These are phyloP conservation scores for Noctua pronuba DNA, from an alignment of 2,888 invertebrate species.

Conservation along the genomic window DNA sequence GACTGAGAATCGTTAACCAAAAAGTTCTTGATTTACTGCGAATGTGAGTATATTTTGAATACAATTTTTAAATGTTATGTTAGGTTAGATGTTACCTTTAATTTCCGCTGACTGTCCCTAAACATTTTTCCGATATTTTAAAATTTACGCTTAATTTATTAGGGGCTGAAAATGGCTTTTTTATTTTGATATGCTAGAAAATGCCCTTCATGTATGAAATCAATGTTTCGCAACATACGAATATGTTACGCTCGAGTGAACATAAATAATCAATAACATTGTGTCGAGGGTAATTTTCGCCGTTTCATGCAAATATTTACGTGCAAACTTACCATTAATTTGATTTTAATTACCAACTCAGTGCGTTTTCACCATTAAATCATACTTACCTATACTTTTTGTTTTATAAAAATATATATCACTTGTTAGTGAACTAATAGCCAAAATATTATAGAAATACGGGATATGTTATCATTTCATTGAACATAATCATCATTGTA, in stretches of 20 bases:
- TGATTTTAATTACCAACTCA: slow-evolving; percentile 31
- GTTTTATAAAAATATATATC: slow-evolving; percentile 32
- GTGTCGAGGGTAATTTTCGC: slow-evolving; percentile 63
- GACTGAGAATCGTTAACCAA: slow-evolving; percentile 56
- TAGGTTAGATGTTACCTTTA: slow-evolving; percentile 88
- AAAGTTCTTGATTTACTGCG: slow-evolving; percentile 66
- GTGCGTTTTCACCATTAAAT: slow-evolving; percentile 43
- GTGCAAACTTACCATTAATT: slow-evolving; percentile 47
- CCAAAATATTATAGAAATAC: slow-evolving; percentile 2
- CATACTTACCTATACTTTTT: slow-evolving; percentile 29
- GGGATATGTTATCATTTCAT: slow-evolving; percentile 23
- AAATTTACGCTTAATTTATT: slow-evolving; percentile 82
- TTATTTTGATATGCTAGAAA: slow-evolving; percentile 75
- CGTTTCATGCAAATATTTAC: slow-evolving; percentile 64
- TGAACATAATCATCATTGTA: slow-evolving; percentile 23
- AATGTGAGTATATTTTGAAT: slow-evolving; percentile 80
- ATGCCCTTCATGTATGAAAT: slow-evolving; percentile 62
- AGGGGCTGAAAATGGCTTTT: slow-evolving; percentile 88
- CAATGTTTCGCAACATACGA: slow-evolving; percentile 62
- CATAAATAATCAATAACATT: slow-evolving; percentile 76
- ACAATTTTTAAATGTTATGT: slow-evolving; percentile 73
- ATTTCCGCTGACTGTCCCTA: slow-evolving; percentile 86
- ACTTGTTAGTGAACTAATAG: neutral
- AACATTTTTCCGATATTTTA: slow-evolving; percentile 79
- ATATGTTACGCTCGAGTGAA: slow-evolving; percentile 71